Conservation (phyloP, 2,113 vertebrate species). For the Microcebus lehilahytsara region DNA sequence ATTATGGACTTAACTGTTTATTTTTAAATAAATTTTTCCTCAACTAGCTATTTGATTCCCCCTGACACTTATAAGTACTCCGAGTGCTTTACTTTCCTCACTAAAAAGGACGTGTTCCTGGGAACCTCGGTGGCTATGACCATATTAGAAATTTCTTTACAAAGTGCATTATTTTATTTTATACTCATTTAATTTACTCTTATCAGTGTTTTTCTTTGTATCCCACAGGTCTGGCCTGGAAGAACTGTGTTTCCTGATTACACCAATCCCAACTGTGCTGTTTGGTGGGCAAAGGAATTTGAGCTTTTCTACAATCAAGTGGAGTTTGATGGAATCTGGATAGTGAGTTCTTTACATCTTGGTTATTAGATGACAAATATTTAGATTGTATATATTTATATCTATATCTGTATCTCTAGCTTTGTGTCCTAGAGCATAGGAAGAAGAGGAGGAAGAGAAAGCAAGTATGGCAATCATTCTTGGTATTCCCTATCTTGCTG, state of each 20-base stretch:
- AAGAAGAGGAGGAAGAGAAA: neutral
- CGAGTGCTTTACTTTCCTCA: neutral
- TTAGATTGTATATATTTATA: neutral
- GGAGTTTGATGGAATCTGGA: conserved; percentile 95
- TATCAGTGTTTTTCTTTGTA: neutral
- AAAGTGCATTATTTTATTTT: neutral
- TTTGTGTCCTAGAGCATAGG: neutral
- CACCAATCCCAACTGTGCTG: conserved; percentile 86
- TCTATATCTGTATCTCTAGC: neutral
- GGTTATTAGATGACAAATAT: neutral
- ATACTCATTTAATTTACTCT: neutral
- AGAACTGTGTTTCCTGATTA: conserved; percentile 94
- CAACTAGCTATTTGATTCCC: neutral
- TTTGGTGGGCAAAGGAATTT: conserved; percentile 94
- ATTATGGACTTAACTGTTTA: neutral
- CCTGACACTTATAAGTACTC: neutral
- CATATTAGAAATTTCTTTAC: neutral
- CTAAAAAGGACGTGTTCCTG: neutral
- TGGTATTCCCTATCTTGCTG: neutral
- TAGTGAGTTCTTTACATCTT: conserved; percentile 88
- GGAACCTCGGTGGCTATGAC: neutral
- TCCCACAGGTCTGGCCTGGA: conserved; percentile 94
- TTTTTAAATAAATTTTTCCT: neutral
- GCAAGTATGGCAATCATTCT: neutral
- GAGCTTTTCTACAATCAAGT: conserved; percentile 81